Evolutionary conservation across 2,113 vertebrate genomes (phyloP).

Genomic region (Bos javanicus): DNA sequence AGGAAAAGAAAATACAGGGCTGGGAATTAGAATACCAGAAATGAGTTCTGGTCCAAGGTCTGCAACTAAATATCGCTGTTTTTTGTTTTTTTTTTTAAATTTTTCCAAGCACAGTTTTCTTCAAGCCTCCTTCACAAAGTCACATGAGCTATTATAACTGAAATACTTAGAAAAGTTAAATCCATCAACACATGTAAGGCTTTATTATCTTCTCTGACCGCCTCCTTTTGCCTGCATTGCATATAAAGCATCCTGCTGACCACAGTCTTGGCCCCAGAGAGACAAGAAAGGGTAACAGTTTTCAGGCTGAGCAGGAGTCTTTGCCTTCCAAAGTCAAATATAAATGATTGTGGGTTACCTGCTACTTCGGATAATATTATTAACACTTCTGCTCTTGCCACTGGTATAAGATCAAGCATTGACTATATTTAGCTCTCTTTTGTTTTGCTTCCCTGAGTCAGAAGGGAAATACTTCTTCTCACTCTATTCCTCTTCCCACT

Average conservation of each 20-base stretch:
- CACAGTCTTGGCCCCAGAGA: background rate
- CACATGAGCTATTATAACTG: background rate
- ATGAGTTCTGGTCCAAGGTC: background rate
- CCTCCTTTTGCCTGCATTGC: background rate
- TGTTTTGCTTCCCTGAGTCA: slow-evolving; percentile 42
- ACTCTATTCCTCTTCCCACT: background rate
- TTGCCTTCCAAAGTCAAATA: background rate
- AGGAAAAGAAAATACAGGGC: background rate
- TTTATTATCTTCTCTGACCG: background rate
- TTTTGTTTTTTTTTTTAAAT: background rate
- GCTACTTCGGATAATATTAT: background rate
- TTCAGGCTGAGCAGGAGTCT: background rate
- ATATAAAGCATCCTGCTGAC: background rate
- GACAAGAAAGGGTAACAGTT: background rate
- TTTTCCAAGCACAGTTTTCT: background rate
- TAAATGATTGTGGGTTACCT: background rate
- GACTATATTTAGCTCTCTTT: slow-evolving; percentile 25
- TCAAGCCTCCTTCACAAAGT: background rate
- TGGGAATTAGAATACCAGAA: background rate
- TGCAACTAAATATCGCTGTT: background rate
- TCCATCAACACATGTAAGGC: background rate
- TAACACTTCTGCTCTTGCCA: background rate
- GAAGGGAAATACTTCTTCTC: slow-evolving; percentile 18
- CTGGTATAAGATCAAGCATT: background rate
- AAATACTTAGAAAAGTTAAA: background rate